A percentile compares a stretch with the other conserved stretches of the same genome.
Conservation (phyloP, 35 echinoderm and acorn worm genomes). For the Acanthaster planci region DNA sequence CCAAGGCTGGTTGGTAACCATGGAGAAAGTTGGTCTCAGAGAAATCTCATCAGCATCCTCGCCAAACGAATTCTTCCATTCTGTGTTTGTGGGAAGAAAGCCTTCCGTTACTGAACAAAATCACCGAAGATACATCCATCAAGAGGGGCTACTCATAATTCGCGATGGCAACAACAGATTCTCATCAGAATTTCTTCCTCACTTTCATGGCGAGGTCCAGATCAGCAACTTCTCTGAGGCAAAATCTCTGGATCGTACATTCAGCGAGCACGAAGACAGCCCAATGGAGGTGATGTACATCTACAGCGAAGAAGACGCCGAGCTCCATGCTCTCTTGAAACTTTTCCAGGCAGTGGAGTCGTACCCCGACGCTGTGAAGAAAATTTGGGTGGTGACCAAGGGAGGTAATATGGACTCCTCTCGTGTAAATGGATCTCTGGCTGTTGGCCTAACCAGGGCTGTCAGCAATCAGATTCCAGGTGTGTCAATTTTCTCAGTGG, state of each 20-base stretch:
- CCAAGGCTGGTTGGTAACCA: constrained; percentile 54
- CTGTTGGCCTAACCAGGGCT: constrained; percentile 58
- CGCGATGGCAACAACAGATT: constrained; percentile 40
- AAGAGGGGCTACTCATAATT: constrained; percentile 57
- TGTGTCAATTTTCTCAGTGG: constrained; percentile 37
- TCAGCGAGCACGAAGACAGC: constrained; percentile 17
- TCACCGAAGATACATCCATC: not conserved
- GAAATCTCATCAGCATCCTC: constrained; percentile 81
- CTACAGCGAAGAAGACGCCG: constrained; percentile 46
- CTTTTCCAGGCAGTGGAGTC: constrained; percentile 52
- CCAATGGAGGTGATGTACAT: constrained; percentile 52
- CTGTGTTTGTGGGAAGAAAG: constrained; percentile 67
- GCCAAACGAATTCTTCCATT: constrained; percentile 81
- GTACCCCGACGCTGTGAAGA: constrained; percentile 44
- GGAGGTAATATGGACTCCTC: not conserved
- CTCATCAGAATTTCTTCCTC: not conserved
- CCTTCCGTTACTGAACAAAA: constrained; percentile 15
- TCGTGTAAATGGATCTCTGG: constrained; percentile 23
- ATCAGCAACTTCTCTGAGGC: constrained; percentile 31
- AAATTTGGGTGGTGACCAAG: constrained; percentile 67
- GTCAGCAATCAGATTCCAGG: constrained; percentile 65
- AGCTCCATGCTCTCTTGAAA: constrained; percentile 47
- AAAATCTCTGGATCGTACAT: constrained; percentile 14
- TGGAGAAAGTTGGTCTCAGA: constrained; percentile 60
- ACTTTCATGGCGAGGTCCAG: not conserved